phyloP scores from a whole-genome alignment of 2,797 vertebrate genomes.

The Hydrolagus colliei region DNA sequence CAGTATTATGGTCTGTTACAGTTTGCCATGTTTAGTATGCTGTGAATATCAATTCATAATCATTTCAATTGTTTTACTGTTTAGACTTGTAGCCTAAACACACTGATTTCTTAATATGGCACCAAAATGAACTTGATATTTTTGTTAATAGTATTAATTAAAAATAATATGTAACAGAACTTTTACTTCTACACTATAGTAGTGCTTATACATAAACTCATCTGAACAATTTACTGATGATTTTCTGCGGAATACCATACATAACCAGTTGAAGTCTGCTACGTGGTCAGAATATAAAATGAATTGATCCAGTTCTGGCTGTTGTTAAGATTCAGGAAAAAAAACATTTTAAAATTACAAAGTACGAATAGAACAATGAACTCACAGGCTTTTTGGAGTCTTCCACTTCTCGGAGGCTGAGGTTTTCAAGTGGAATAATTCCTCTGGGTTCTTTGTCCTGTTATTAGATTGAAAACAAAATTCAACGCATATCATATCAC shows the following conservation, averaged over 20 bases:
- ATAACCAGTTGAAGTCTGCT: background rate
- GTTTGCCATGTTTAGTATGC: background rate
- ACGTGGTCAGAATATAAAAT: background rate
- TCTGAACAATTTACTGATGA: background rate
- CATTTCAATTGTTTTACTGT: too few relatives aligned
- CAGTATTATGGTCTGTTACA: too few relatives aligned
- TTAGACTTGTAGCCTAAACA: too few relatives aligned
- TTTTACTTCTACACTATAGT: too few relatives aligned
- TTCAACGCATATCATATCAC: background rate
- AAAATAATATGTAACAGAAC: too few relatives aligned
- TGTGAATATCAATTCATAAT: background rate
- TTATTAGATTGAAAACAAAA: background rate
- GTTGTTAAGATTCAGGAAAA: too few relatives aligned
- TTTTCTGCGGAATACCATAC: background rate
- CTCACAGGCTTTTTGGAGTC: constrained; percentile 92
- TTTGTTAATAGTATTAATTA: too few relatives aligned
- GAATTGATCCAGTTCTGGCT: background rate
- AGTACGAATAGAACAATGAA: background rate
- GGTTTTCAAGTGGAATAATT: constrained; percentile 90
- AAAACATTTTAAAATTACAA: too few relatives aligned
- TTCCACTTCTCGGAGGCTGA: constrained; percentile 90
- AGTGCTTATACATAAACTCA: background rate
- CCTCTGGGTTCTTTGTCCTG: constrained; percentile 95
- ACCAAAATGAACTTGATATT: background rate
- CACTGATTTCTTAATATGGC: background rate